Conservation (phyloP, 2,797 vertebrate species). For the Pempheris klunzingeri region DNA sequence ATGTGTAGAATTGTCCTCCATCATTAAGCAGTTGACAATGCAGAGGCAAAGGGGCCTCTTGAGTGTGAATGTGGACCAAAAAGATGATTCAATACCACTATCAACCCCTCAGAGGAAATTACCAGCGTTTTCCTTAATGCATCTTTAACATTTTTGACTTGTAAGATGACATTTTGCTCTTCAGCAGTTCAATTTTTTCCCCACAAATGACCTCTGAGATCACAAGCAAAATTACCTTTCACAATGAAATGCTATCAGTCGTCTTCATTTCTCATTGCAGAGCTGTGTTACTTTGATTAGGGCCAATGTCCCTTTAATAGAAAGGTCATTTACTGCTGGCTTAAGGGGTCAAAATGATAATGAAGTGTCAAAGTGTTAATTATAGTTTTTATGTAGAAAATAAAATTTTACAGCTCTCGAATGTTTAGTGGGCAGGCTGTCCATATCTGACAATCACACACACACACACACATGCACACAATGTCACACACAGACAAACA, state of each 20-base stretch:
- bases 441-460: conserved; percentile 8
- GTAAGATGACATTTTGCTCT: conserved; percentile 37
- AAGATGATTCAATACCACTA: conserved; percentile 1
- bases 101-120: not conserved
- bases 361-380: conserved; percentile 60
- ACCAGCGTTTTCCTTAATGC: not conserved
- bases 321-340: conserved; percentile 54
- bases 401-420: conserved; percentile 50
- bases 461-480: conserved; percentile 6
- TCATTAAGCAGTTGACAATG: not conserved
- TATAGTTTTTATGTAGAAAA: conserved; percentile 48
- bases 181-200: conserved; percentile 31
- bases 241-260: conserved; percentile 22
- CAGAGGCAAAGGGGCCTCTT: not conserved
- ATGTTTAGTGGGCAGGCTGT: conserved; percentile 44
- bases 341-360: conserved; percentile 58
- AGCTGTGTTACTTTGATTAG: conserved; percentile 36
- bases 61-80: not conserved
- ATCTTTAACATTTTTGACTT: conserved; percentile 21
- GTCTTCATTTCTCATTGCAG: conserved; percentile 36
- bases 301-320: conserved; percentile 36
- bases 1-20: not conserved
- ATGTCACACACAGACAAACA: not conserved
- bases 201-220: conserved; percentile 33
- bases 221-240: conserved; percentile 41